Evolutionary conservation across 2,888 invertebrate genomes (phyloP).

Genomic region (Dicycla oo): DNA sequence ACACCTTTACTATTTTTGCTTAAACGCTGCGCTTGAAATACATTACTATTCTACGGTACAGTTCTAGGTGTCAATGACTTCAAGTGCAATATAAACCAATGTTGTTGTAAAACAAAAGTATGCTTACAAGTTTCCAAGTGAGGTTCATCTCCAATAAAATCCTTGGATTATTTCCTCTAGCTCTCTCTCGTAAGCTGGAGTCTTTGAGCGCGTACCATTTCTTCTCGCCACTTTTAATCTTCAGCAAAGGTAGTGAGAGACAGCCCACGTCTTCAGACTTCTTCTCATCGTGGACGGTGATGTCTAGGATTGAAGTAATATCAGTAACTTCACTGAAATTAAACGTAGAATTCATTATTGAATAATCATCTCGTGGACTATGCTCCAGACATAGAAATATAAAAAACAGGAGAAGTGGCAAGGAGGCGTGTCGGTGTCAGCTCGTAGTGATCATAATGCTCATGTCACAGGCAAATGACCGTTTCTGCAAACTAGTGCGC

Average conservation of each 20-base stretch:
- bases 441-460: too few relatives aligned
- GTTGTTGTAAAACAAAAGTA: neutral
- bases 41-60: too few relatives aligned
- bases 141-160: slow-evolving; percentile 97
- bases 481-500: too few relatives aligned
- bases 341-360: neutral
- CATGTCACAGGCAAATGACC: too few relatives aligned
- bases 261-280: slow-evolving; percentile 98
- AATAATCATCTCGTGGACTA: neutral
- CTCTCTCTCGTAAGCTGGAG: slow-evolving; percentile 94
- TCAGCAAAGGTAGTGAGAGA: slow-evolving; percentile 95
- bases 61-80: neutral
- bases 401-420: too few relatives aligned
- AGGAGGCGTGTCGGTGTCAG: too few relatives aligned
- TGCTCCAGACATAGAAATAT: neutral
- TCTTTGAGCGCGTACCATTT: slow-evolving; percentile 99
- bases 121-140: slow-evolving; percentile 95
- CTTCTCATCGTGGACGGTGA: slow-evolving; percentile 98
- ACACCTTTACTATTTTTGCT: too few relatives aligned
- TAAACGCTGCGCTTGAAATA: too few relatives aligned
- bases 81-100: too few relatives aligned
- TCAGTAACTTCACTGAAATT: slow-evolving; percentile 94
- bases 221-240: slow-evolving; percentile 95
- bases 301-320: slow-evolving; percentile 97
- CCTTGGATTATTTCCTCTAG: slow-evolving; percentile 95